Evolutionary conservation across 2,113 vertebrate genomes (phyloP).

Genomic region (Hippocampus mohnikei): DNA sequence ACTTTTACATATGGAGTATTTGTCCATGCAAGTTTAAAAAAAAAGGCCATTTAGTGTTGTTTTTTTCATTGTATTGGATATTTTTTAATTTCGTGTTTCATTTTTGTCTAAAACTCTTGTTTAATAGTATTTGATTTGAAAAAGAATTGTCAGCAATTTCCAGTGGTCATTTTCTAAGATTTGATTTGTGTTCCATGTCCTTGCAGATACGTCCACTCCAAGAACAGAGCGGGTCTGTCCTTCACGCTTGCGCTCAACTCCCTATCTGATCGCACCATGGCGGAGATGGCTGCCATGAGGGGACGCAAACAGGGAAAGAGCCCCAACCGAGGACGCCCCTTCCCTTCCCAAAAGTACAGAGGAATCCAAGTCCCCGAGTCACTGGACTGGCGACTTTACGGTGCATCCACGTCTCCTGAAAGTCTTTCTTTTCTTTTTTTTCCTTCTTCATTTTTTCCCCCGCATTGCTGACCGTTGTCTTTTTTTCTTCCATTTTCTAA

Average conservation of each 20-base stretch:
- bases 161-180: not conserved
- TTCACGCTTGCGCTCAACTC: conserved; percentile 74
- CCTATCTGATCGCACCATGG: conserved; percentile 69
- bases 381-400: conserved; percentile 76
- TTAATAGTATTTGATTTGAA: not conserved
- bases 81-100: not conserved
- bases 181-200: not conserved
- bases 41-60: too few species aligned
- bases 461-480: not conserved
- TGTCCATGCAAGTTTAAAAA: too few species aligned
- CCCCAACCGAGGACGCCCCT: conserved; percentile 67
- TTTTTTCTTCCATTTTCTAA: not conserved
- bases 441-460: not conserved
- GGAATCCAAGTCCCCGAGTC: conserved; percentile 69
- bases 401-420: conserved; percentile 33
- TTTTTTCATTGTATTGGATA: too few species aligned
- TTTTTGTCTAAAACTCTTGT: not conserved
- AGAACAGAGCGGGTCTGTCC: conserved; percentile 72
- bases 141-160: not conserved
- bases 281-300: conserved; percentile 65
- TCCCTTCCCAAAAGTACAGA: conserved; percentile 49
- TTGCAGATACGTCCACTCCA: conserved; percentile 75
- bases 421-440: not conserved
- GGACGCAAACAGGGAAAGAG: conserved; percentile 53
- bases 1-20: too few species aligned